These are phyloP conservation scores for Monochamus saltuarius DNA, from an alignment of 1,140 invertebrate genomes.

Conservation along the genomic window DNA sequence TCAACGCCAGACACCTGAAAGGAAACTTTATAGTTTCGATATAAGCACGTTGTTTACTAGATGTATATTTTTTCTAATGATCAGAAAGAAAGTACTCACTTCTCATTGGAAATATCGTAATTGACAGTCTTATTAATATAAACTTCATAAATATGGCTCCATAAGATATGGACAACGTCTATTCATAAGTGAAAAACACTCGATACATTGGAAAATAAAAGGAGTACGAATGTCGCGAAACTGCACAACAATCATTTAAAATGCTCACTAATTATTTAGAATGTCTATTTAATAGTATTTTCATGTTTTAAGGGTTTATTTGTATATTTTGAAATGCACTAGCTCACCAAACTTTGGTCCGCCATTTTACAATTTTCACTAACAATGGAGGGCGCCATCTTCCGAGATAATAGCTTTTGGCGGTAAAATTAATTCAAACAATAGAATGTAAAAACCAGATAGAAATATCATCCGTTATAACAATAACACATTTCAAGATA, in stretches of 20 bases:
- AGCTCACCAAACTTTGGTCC: conserved; percentile 43
- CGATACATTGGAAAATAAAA: conserved; percentile 18
- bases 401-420: conserved; percentile 29
- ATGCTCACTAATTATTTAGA: conserved; percentile 10
- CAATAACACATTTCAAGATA: no score
- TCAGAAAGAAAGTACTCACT: conserved; percentile 31
- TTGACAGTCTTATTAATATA: conserved; percentile 33
- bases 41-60: background rate
- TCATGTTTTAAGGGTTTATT: conserved; percentile 24
- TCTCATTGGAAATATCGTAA: conserved; percentile 40
- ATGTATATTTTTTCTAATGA: background rate
- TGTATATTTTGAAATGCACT: conserved; percentile 34
- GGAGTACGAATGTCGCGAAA: conserved; percentile 12
- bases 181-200: conserved; percentile 29
- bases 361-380: conserved; percentile 46
- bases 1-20: conserved; percentile 23
- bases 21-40: no score
- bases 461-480: background rate
- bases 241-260: conserved; percentile 5
- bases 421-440: conserved; percentile 31
- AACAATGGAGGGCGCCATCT: conserved; percentile 48
- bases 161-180: conserved; percentile 34
- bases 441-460: background rate
- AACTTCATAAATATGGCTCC: conserved; percentile 49
- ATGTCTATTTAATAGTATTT: conserved; percentile 19